Percentiles rank a stretch among this genome's conserved stretches.
phyloP scores from a whole-genome alignment of 2,113 vertebrate species.

The Hassar affinis region DNA sequence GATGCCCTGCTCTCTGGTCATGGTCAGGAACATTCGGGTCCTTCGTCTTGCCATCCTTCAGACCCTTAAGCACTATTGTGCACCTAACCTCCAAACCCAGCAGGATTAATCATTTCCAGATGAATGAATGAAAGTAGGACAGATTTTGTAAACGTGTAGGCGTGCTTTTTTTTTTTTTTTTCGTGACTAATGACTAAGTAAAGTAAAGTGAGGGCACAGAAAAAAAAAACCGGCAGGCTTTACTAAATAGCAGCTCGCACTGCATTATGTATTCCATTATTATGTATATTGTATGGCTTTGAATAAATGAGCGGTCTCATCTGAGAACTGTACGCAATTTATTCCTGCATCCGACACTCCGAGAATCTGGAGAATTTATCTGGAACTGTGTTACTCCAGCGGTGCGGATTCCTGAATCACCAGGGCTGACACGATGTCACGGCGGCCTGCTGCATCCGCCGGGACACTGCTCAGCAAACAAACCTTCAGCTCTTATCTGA shows the following conservation, averaged over 20 bases:
- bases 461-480: constrained; percentile 35
- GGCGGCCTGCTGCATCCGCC: constrained; percentile 6
- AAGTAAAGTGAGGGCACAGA: not conserved
- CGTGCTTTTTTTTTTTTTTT: not conserved
- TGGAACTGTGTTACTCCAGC: constrained; percentile 17
- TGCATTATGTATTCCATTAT: not conserved
- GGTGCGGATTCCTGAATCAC: constrained; percentile 21
- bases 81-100: not conserved
- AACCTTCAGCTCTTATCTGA: constrained; percentile 42
- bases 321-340: no score
- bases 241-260: not conserved
- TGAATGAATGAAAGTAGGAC: not conserved
- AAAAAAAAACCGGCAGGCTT: not conserved
- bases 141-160: not conserved
- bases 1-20: no score
- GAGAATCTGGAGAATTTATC: not conserved
- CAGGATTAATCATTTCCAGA: not conserved
- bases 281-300: not conserved
- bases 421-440: not conserved
- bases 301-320: not conserved
- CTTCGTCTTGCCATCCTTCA: not conserved
- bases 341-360: no score
- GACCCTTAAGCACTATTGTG: not conserved
- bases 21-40: not conserved
- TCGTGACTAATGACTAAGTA: not conserved